Evolutionary conservation across 2,797 vertebrate genomes (phyloP).

Genomic region (Hephaestus fuliginosus): DNA sequence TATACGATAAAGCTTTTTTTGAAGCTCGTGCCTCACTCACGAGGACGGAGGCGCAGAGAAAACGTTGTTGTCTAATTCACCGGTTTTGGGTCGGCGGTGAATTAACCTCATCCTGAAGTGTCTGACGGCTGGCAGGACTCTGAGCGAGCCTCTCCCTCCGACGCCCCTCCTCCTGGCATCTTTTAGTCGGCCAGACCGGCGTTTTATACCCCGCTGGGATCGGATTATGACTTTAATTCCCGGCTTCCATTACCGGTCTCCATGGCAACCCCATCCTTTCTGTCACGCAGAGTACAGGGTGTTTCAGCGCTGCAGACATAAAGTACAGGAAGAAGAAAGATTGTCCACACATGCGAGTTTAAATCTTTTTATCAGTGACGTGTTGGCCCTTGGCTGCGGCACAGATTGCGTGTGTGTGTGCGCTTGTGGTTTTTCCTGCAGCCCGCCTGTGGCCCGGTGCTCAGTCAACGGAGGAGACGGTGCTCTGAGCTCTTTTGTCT

Average conservation of each 20-base stretch:
- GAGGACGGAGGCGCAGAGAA: background rate
- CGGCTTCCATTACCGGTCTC: conserved; percentile 49
- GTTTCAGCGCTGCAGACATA: background rate
- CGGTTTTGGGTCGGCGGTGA: background rate
- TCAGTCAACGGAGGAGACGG: conserved; percentile 1
- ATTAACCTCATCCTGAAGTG: conserved; percentile 26
- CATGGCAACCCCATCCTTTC: conserved; percentile 69
- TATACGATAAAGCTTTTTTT: conserved; percentile 11
- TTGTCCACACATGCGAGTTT: background rate
- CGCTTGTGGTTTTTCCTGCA: background rate
- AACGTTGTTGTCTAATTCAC: background rate
- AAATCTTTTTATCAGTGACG: conserved; percentile 3
- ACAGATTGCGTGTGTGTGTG: background rate
- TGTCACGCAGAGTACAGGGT: conserved; percentile 23
- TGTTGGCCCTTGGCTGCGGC: background rate
- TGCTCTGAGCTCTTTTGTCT: conserved; percentile 54
- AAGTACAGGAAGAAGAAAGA: background rate
- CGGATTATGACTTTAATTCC: conserved; percentile 77
- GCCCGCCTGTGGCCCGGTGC: background rate
- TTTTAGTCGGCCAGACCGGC: conserved; percentile 35
- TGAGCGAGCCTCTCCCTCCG: background rate
- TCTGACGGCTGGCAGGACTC: conserved; percentile 29
- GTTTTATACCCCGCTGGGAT: conserved; percentile 60
- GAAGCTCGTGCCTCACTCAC: background rate
- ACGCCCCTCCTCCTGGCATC: conserved; percentile 43